Base-by-base conservation (phyloP, 1,140 invertebrate species). In the Drosophila persimilis region DNA sequence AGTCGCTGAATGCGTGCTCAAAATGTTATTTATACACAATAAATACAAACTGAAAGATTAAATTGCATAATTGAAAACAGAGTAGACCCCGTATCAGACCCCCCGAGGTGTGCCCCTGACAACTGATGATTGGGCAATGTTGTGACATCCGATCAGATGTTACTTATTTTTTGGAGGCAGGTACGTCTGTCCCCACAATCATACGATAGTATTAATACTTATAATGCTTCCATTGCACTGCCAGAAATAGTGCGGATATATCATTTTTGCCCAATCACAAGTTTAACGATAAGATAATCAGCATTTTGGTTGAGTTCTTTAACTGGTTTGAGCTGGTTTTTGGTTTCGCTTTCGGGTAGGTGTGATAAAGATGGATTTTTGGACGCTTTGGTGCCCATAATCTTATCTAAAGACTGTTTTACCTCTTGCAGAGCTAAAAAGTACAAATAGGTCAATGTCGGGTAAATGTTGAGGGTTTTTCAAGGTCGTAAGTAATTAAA, bases 1-100 rank as follows among this genome's bases (percentile, higher is more conserved):
- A 80, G 44, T 55, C 50, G 35, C 3, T 51, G 31, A 60, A 2
- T 54, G 66, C 80, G 65, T 84, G 80, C 39, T 71, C 74, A 55
- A 45, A 45, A 17, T 55, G 35, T 24, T 67, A 47, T 26, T 39
- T 31, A 50, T 52, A 15, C n/a, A n/a, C 56, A 47, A 43, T 39
- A 53, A 2, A 17, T 55, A 11, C 17, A 17, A 17, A 17, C 7
- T 47, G 13, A 48, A 52, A 47, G n/a, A 22, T 24, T 17, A 11
- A 15, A 45, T 79, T 80, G 75, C 57, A 57, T 61, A 66, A 66
- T 46, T 39, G 11, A 57, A 15, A 48, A 29, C 65, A 55, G 31
- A 8, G 22, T 47, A 15, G 13, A n/a, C n/a, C n/a, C 24, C 24
- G 9, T 45, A 44, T 7, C 7, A 9, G 50, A 51, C 51, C 67